Base-by-base conservation (phyloP, 2,888 invertebrate species). In the Salticus scenicus region DNA sequence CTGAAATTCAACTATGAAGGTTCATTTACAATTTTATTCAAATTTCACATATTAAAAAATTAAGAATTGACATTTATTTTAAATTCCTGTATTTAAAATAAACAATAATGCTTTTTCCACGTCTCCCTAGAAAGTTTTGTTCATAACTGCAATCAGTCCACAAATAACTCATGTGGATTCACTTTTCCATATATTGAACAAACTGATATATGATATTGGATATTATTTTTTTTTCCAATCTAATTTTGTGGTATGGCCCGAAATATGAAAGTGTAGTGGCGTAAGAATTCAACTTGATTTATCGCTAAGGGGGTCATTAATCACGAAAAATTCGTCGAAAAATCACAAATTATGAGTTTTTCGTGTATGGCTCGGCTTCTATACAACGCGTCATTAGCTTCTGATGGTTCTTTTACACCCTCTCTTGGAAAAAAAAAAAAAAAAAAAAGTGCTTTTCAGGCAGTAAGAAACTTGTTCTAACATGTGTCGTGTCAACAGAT, bases 261-360 rank as follows among this genome's bases (percentile, higher is more conserved):
- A 67, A 67, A 67, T 67, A 67, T 67, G 33, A n/a, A n/a, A 67
- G n/a, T 37, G 17, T n/a, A 24, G n/a, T 30, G 57, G 17, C 67
- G 33, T 33, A 67, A 67, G 33, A 67, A 67, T 37, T 20, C 33
- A 8, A 37, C 17, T 67, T 67, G 67, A 67, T 67, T 33, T 31
- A 67, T 67, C 37, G 24, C 37, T 10, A n/a, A 7, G 67, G 67
- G 27, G 17, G 31, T 28, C 67, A 67, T 67, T 67, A 31, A 67
- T 67, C 67, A 57, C 24, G 8, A 14, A 20, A 20, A 37, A 20
- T 33, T 33, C 67, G 17, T 7, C 37, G 67, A 37, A 67, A 67
- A 67, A 67, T 37, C 33, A 28, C 8, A 24, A 67, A n/a, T 67
- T 67, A 67, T 30, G 37, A 37, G 31, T 67, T 67, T 67, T 37